These are phyloP conservation scores for Carettochelys insculpta DNA, from an alignment of 2,113 vertebrate genomes.

Conservation along the genomic window DNA sequence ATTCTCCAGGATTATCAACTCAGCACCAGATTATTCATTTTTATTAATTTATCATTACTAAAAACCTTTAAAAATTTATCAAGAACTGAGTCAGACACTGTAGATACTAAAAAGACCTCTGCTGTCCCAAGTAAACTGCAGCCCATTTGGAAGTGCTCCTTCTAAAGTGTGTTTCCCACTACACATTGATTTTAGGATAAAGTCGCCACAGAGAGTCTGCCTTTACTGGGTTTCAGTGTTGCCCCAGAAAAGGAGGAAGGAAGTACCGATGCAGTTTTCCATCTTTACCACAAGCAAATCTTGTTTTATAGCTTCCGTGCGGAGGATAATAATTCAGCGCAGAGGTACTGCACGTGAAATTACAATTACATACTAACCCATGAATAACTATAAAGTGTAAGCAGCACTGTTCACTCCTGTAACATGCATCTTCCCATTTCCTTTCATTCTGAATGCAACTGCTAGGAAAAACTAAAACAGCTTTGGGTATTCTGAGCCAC, in stretches of 20 bases:
- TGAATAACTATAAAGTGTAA: background rate
- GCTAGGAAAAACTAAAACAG: background rate
- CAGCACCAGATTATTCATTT: background rate
- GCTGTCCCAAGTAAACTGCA: background rate
- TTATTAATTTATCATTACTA: background rate
- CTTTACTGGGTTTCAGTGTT: conserved; percentile 95
- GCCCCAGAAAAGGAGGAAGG: conserved; percentile 83
- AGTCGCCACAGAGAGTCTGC: conserved; percentile 92
- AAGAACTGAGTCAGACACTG: background rate
- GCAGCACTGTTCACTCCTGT: background rate
- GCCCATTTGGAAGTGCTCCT: background rate
- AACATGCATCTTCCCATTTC: background rate
- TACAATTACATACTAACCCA: background rate
- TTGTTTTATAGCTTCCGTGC: conserved; percentile 95
- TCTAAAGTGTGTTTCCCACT: conserved; percentile 13
- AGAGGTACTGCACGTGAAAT: conserved; percentile 79
- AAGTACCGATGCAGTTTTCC: conserved; percentile 83
- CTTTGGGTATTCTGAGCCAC: background rate
- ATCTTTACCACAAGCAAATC: conserved; percentile 97
- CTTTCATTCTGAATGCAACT: background rate
- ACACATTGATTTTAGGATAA: conserved; percentile 84
- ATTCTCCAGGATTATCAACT: background rate
- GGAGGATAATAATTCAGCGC: conserved; percentile 86
- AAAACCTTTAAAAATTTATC: background rate
- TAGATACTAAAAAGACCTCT: background rate